Base-by-base conservation (phyloP, 2,888 invertebrate genomes). In the Drosophila histrio region DNA sequence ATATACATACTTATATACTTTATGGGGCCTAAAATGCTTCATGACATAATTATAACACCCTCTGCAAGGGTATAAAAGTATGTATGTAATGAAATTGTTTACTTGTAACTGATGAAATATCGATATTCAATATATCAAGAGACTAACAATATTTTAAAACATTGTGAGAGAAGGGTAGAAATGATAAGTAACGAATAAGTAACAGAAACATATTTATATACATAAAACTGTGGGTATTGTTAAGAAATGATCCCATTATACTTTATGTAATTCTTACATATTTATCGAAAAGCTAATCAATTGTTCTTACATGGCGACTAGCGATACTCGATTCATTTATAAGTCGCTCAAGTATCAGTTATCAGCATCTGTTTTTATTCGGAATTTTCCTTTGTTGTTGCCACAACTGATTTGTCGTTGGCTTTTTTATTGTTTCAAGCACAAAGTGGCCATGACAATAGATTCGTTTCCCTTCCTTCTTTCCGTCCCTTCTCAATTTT, bases 371-470 rank as follows among this genome's bases (percentile, higher is more conserved):
- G 19, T 26, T 36, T 36, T 26, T 50, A 26, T 50, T 26, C 3
- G 26, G 13, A 19, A 17, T 28, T 36, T 2, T n/a, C 24, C 47
- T 53, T 53, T 30, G 28, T 21, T 39, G 21, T 13, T 22, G 21
- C 11, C 11, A 3, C n/a, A 39, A 15, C 5, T 54, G 24, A 43
- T 30, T 17, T 41, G 21, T 26, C 38, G 32, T 32, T 46, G 36
- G 24, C 17, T 19, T 36, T 34, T 36, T 47, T 38, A 47, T 47
- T 47, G 36, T 47, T 36, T 36, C 21, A 21, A 28, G 36, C 34
- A 26, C 24, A 56, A 56, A 44, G 44, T 56, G 44, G 24, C 24
- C 24, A 34, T 44, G 47, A 47, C 28, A 57, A 47, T 57, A 28
- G 56, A 26, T 36, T 19, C 26, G 9, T 1, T 22, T 8, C 4